Percentiles rank a stretch among this genome's conserved stretches.
phyloP scores from a whole-genome alignment of 2,113 vertebrate genomes.

The Tonatia bakeri region DNA sequence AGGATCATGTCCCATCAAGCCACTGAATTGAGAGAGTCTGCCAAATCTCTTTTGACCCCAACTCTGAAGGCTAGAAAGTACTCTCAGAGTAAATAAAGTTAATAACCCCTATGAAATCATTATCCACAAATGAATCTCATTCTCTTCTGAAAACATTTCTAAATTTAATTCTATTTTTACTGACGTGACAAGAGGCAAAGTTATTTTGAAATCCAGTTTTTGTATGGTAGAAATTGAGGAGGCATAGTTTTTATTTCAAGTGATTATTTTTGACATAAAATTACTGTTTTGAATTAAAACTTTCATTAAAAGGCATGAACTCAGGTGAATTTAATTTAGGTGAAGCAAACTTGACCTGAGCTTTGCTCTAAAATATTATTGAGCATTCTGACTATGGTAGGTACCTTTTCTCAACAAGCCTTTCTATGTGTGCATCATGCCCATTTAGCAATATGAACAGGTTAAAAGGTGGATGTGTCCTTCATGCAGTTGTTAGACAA shows the following conservation, averaged over 20 bases:
- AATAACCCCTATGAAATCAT: not conserved
- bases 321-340: not conserved
- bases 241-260: not conserved
- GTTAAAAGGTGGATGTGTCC: not conserved
- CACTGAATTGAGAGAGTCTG: not conserved
- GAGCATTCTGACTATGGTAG: not conserved
- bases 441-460: not conserved
- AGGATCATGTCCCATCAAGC: not conserved
- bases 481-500: not conserved
- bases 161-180: slow-evolving; percentile 37
- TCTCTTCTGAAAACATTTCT: slow-evolving; percentile 24
- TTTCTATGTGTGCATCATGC: not conserved
- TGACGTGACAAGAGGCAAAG: slow-evolving; percentile 18
- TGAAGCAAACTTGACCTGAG: not conserved
- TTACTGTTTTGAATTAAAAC: slow-evolving; percentile 32
- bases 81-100: not conserved
- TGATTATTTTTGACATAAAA: slow-evolving; percentile 34
- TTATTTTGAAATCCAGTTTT: slow-evolving; percentile 55
- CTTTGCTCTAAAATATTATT: not conserved
- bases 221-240: not conserved
- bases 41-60: not conserved
- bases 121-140: not conserved
- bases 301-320: not conserved
- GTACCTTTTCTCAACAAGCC: not conserved
- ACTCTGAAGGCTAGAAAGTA: not conserved